These are phyloP conservation scores for Pimephales promelas DNA, from an alignment of 2,113 vertebrate species.

Conservation along the genomic window DNA sequence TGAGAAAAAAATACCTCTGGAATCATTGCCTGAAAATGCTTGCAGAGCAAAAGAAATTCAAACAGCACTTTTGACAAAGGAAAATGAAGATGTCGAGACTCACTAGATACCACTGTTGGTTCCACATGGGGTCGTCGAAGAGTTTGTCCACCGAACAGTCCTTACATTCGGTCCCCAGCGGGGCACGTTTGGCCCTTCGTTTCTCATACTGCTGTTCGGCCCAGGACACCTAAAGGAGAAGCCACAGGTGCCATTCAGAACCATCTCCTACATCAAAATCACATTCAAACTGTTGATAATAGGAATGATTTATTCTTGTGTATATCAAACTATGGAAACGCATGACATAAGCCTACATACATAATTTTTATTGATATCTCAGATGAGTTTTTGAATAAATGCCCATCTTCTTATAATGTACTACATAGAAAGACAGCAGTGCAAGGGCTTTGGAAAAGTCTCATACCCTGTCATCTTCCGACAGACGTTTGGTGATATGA, in stretches of 20 bases:
- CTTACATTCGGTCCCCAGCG: slow-evolving; percentile 68
- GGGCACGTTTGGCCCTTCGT: slow-evolving; percentile 82
- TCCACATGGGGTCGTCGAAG: slow-evolving; percentile 98
- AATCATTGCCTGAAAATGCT: not conserved
- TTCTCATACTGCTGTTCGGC: slow-evolving; percentile 97
- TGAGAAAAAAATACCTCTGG: not conserved
- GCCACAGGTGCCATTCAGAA: not conserved
- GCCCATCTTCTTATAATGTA: not conserved
- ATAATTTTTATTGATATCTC: not conserved
- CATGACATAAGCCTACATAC: not conserved
- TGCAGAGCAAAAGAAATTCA: not conserved
- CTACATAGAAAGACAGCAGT: not conserved
- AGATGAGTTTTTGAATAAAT: not conserved
- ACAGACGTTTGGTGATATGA: slow-evolving; percentile 89
- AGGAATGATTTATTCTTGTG: not conserved
- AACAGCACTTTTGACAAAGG: not conserved
- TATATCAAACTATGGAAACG: not conserved
- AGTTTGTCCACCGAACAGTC: slow-evolving; percentile 82
- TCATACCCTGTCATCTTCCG: slow-evolving; percentile 90
- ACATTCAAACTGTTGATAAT: too few relatives aligned
- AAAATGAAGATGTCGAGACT: slow-evolving; percentile 60
- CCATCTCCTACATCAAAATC: too few relatives aligned
- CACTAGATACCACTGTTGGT: slow-evolving; percentile 98
- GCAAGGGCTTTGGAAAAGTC: slow-evolving; percentile 23
- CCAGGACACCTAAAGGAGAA: slow-evolving; percentile 85